Conservation (phyloP, 2,888 invertebrate genomes). For the Apodemia mormo region DNA sequence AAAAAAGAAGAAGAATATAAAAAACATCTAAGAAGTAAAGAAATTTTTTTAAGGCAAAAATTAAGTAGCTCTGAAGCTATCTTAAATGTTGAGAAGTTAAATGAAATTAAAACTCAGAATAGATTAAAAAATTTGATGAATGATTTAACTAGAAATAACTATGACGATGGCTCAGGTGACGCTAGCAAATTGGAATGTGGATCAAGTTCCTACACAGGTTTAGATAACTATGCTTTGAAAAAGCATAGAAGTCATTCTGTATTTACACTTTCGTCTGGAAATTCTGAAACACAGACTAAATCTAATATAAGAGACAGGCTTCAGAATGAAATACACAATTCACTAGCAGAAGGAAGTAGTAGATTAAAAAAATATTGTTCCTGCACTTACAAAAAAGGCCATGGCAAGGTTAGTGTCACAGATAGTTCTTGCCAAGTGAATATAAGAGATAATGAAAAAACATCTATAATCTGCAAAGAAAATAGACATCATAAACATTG, state of each 20-base stretch:
- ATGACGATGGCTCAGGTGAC: slow-evolving; percentile 73
- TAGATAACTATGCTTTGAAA: slow-evolving; percentile 44
- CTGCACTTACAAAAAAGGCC: slow-evolving; percentile 51
- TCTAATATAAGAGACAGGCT: slow-evolving; percentile 54
- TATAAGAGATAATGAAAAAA: slow-evolving; percentile 40
- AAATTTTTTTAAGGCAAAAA: slow-evolving; percentile 68
- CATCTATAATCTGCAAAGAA: slow-evolving; percentile 32
- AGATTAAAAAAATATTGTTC: slow-evolving; percentile 52
- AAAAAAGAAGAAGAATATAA: slow-evolving; percentile 65
- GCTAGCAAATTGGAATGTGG: slow-evolving; percentile 70
- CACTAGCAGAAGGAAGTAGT: slow-evolving; percentile 49
- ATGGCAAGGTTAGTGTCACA: slow-evolving; percentile 47
- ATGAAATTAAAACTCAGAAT: slow-evolving; percentile 48
- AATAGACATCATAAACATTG: slow-evolving; percentile 28
- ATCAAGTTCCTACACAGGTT: slow-evolving; percentile 47
- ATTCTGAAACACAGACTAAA: slow-evolving; percentile 52
- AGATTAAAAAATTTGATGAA: slow-evolving; percentile 65
- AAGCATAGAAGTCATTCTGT: slow-evolving; percentile 70
- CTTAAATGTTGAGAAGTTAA: slow-evolving; percentile 45
- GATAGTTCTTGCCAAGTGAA: slow-evolving; percentile 68
- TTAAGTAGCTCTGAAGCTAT: slow-evolving; percentile 57
- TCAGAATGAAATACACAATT: slow-evolving; percentile 46
- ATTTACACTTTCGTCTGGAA: slow-evolving; percentile 68
- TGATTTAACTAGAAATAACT: slow-evolving; percentile 71
- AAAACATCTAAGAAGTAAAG: slow-evolving; percentile 65